Conservation (phyloP, 2,888 invertebrate genomes). For the Andrena minutula region DNA sequence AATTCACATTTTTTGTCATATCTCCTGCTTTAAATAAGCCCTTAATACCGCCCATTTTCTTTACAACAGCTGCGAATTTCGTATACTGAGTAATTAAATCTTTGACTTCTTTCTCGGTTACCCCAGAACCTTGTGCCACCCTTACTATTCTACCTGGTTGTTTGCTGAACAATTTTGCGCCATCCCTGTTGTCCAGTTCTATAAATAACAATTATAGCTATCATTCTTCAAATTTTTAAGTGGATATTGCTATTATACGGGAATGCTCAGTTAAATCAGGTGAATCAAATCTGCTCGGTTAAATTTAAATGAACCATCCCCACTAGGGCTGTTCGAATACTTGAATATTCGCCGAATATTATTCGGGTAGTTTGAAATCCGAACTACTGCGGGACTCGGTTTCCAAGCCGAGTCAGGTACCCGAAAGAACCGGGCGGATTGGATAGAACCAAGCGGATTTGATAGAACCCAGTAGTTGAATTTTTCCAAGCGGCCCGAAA, state of each 20-base stretch:
- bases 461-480: too few species aligned
- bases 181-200: conserved; percentile 98
- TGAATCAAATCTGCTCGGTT: too few species aligned
- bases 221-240: neutral
- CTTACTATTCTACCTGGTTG: conserved; percentile 93
- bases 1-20: conserved; percentile 99
- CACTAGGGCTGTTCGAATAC: too few species aligned
- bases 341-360: too few species aligned
- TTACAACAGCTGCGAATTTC: conserved; percentile 99
- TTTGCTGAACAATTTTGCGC: conserved; percentile 97
- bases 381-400: too few species aligned
- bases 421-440: too few species aligned
- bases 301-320: too few species aligned
- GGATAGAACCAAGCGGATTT: too few species aligned
- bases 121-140: conserved; percentile 97
- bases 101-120: conserved; percentile 97
- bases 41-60: conserved; percentile 99
- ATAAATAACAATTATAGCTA: conserved; percentile 31
- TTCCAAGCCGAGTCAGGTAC: too few species aligned
- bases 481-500: too few species aligned
- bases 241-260: neutral
- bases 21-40: conserved; percentile 99
- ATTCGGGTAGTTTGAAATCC: too few species aligned
- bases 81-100: conserved; percentile 99
- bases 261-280: too few species aligned